Evolutionary conservation across 2,888 invertebrate genomes (phyloP), one percentile per base, ranked within the genome.

Genomic region (Corythucha ciliata): DNA sequence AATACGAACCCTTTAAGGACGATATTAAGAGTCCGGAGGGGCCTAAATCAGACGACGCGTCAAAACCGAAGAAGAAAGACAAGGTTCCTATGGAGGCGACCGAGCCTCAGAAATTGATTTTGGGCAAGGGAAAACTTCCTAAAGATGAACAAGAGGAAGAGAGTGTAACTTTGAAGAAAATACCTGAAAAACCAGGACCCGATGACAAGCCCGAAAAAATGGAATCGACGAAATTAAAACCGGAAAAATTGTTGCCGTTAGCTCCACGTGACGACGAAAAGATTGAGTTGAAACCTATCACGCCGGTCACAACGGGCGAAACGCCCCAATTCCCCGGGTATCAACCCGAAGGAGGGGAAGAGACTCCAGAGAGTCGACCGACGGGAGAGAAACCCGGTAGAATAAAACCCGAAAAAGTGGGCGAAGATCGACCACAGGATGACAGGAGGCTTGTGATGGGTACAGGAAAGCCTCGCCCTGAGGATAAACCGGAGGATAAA

Each of bases 121-220:
- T 74, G 32, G 73, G 72, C 4, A 75, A 76, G 63, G 76, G 76
- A 16, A 73, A 73, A 59, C 65, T 70, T 10, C 63, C 68, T 59
- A 57, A 60, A 40, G 57, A 61, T 18, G 58, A 58, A n/a, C 62
- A 66, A 4, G 57, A 55, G 41, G 44, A 44, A 40, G 72, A 73
- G 58, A 65, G 63, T 33, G 66, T 77, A 0, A 71, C 68, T 40
- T 64, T 77, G 10, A 77, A 75, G 62, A 75, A 74, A 62, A 68
- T 71, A 42, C 74, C 74, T 1, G 62, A 68, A 34, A 74, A 74
- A 55, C 34, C 56, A 20, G 29, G 51, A 45, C 48, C 49, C 8
- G 49, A 54, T 22, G 51, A 50, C 10, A 50, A 46, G 36, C 48
- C 55, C 18, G 48, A 42, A 12, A 55, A 54, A 8, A 50, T 22